Evolutionary conservation across 2,113 vertebrate genomes (phyloP).

Genomic region (Pomatorhinus ruficollis): DNA sequence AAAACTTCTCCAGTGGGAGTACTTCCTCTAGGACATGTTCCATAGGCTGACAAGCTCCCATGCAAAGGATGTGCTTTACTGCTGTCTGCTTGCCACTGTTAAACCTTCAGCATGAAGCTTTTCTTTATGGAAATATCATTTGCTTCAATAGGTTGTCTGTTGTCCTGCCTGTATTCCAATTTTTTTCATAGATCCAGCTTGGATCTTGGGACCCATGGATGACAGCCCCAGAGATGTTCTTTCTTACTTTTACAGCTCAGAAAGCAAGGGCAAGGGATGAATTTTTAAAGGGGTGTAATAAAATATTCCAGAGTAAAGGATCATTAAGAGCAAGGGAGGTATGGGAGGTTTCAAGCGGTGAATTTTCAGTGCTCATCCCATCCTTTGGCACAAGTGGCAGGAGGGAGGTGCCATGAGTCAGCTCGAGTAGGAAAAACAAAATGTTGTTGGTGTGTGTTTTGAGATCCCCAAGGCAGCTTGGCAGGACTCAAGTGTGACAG

Average conservation of each 20-base stretch:
- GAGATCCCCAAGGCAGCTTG: neutral
- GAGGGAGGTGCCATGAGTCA: neutral
- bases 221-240: neutral
- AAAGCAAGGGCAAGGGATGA: neutral
- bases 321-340: neutral
- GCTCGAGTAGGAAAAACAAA: neutral
- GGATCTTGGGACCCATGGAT: neutral
- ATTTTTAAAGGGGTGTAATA: neutral
- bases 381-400: neutral
- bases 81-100: neutral
- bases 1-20: neutral
- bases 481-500: neutral
- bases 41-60: neutral
- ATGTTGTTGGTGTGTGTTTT: neutral
- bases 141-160: neutral
- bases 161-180: neutral
- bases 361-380: neutral
- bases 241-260: neutral
- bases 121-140: neutral
- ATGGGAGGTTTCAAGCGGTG: neutral
- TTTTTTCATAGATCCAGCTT: neutral
- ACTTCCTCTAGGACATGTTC: neutral
- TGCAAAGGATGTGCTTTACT: neutral
- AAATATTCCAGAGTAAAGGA: neutral
- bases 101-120: neutral